Conservation (phyloP, 1,140 invertebrate genomes). For the Plectrocnemia conspersa region DNA sequence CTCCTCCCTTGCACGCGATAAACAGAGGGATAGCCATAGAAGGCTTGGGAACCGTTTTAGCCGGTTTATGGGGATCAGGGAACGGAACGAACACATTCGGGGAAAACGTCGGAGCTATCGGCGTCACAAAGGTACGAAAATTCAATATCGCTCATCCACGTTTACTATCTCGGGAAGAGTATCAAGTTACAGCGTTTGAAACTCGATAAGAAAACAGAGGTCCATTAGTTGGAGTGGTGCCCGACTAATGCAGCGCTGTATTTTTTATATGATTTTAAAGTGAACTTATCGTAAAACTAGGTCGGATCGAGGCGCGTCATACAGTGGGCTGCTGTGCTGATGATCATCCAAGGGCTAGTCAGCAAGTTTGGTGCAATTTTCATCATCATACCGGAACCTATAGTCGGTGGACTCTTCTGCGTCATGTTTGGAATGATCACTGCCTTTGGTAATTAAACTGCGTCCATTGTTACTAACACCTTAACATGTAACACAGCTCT, state of each 20-base stretch:
- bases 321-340: slow-evolving; percentile 70
- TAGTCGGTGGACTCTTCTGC: slow-evolving; percentile 84
- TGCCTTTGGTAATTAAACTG: slow-evolving; percentile 66
- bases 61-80: slow-evolving; percentile 76
- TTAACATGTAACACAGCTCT: too few species aligned
- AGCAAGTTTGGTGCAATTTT: slow-evolving; percentile 82
- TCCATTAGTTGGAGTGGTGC: too few species aligned
- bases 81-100: slow-evolving; percentile 86
- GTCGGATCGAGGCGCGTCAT: slow-evolving; percentile 83
- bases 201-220: too few species aligned
- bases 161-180: too few species aligned
- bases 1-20: slow-evolving; percentile 80
- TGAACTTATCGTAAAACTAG: too few species aligned
- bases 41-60: slow-evolving; percentile 75
- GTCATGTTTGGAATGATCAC: slow-evolving; percentile 85
- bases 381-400: slow-evolving; percentile 82
- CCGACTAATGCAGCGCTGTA: background rate
- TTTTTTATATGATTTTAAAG: background rate
- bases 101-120: slow-evolving; percentile 87
- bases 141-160: too few species aligned
- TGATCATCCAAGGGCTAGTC: slow-evolving; percentile 75
- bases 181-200: too few species aligned
- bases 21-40: slow-evolving; percentile 82
- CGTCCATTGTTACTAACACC: too few species aligned
- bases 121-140: slow-evolving; percentile 59